These are phyloP conservation scores for Sepioteuthis lessoniana DNA, from an alignment of 2,888 invertebrate genomes.

Conservation along the genomic window DNA sequence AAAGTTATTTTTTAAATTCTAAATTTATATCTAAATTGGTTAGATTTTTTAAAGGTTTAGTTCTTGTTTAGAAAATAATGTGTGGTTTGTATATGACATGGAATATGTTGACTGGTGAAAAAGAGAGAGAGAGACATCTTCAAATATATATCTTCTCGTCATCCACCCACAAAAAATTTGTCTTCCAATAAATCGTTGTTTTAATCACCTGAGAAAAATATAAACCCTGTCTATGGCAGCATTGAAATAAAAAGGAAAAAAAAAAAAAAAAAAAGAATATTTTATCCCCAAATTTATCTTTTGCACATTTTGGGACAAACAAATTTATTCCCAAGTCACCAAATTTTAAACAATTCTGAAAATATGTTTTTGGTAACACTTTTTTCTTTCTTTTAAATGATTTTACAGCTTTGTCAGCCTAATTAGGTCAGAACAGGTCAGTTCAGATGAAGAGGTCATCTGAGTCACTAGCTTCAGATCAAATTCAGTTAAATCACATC, in stretches of 20 bases:
- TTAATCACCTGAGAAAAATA: constrained; percentile 34
- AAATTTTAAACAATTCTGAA: neutral
- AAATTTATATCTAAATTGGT: neutral
- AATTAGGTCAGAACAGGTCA: neutral
- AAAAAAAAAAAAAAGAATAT: too few relatives aligned
- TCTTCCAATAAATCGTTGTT: constrained; percentile 24
- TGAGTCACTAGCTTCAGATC: neutral
- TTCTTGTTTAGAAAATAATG: neutral
- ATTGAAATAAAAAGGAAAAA: neutral
- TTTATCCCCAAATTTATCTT: too few relatives aligned
- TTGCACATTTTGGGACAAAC: too few relatives aligned
- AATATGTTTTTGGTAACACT: neutral
- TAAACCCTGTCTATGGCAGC: neutral
- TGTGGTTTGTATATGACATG: too few relatives aligned
- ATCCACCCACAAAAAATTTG: neutral
- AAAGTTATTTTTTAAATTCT: neutral
- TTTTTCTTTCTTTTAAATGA: neutral
- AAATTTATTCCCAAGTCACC: too few relatives aligned
- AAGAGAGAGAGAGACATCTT: neutral
- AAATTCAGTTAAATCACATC: neutral
- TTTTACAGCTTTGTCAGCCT: neutral
- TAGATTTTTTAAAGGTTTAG: neutral
- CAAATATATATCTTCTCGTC: neutral
- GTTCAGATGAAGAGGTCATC: too few relatives aligned
- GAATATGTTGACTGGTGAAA: neutral